Base-by-base conservation (phyloP, 2,797 vertebrate species). In the Rhinatrema bivittatum region DNA sequence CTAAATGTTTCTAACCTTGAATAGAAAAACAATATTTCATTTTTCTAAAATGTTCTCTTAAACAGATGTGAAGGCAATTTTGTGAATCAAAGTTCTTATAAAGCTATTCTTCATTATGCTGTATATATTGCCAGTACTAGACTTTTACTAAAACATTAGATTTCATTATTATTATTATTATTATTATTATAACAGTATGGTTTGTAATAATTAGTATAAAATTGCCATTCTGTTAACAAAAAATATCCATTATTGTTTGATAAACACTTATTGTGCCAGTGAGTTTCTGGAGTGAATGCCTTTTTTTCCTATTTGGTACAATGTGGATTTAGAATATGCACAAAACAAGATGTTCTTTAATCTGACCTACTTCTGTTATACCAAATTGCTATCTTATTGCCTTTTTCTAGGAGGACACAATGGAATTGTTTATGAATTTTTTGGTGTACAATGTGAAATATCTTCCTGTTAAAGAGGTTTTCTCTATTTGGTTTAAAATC, bases 171-270 rank as follows among this genome's bases (percentile, higher is more conserved):
- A 20, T 28, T 27, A 12, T 27, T 27, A 12, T 27, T 27, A 6
- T 27, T 27, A 12, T 27, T 27, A 20, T 30, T 4, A 4, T n/a
- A n/a, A 31, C 7, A 16, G 14, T 31, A 24, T 44, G 29, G 20
- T 20, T 36, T 23, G 24, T 33, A 47, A 29, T 31, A 37, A 37
- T 47, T 28, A n/a, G 19, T 26, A n/a, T 10, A 23, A n/a, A 20
- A 24, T 16, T 36, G 29, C 13, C n/a, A 10, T 12, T 8, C n/a
- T n/a, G n/a, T n/a, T n/a, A n/a, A n/a, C n/a, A 31, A 26, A 33
- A 27, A 27, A 28, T 50, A 34, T 29, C 25, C 34, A 46, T 44
- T 49, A 45, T 36, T 31, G 11, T 49, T 44, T 38, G 26, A 39
- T 33, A 53, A 49, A 29, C 25, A 35, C 10, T 14, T 31, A 20